Conservation (phyloP, 2,797 vertebrate genomes). For the Tapirus indicus region DNA sequence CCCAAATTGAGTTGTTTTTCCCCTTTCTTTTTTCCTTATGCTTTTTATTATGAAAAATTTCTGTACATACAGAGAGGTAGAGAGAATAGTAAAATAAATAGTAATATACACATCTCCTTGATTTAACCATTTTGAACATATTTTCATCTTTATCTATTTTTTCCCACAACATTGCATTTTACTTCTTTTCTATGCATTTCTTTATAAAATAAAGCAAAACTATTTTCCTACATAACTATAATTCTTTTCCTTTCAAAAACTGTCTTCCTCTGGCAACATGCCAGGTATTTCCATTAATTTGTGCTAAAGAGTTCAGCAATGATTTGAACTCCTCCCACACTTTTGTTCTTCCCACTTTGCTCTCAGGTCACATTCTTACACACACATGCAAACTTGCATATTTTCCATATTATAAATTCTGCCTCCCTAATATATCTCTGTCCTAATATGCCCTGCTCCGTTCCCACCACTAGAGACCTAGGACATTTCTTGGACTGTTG, state of each 20-base stretch:
- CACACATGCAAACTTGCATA: background rate
- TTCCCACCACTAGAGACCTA: background rate
- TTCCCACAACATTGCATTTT: background rate
- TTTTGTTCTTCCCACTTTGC: background rate
- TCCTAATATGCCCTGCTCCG: background rate
- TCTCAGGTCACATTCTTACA: background rate
- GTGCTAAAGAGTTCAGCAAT: background rate
- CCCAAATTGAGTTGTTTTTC: background rate
- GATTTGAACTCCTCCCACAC: background rate
- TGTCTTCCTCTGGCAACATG: background rate
- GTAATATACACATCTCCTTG: background rate
- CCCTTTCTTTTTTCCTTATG: background rate
- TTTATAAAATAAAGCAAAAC: conserved; percentile 53
- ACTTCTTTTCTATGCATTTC: background rate
- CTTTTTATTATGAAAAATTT: background rate
- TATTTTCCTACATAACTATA: background rate
- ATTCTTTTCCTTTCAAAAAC: background rate
- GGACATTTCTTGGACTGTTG: background rate
- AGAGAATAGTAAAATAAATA: background rate
- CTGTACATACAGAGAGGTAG: background rate
- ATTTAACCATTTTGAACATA: background rate
- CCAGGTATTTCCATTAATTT: background rate
- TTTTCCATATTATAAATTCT: background rate
- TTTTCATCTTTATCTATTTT: background rate
- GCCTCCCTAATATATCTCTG: background rate